Base-by-base conservation (phyloP, 1,140 invertebrate genomes). In the Leptinotarsa lineolata region DNA sequence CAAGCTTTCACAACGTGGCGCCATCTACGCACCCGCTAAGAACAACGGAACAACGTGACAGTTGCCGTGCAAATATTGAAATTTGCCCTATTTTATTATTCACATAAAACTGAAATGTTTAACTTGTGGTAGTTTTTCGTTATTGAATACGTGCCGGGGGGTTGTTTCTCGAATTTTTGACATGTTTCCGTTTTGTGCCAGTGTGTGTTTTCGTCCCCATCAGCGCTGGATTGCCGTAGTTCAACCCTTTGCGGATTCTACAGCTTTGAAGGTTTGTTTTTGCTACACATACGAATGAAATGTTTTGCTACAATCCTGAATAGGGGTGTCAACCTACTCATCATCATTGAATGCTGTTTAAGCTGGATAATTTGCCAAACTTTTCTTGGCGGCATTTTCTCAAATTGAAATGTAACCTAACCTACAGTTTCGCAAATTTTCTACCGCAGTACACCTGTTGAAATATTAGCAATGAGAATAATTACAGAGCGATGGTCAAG, bases 191-290 rank as follows among this genome's bases (percentile, higher is more conserved):
- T 76, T 76, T 64, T 58, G 72, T 44, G 72, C 72, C 20, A 72
- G 75, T 70, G 66, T 76, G 72, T 76, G 75, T 65, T 76, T 76
- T 74, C 75, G 75, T 45, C 72, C 73, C 63, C 39, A 74, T 54
- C 68, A 74, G 54, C 70, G 58, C 46, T 76, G 75, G 75, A 66
- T 67, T 24, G 64, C 65, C 22, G 46, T 76, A 39, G 60, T 69
- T 44, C 75, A 73, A 70, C 44, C 59, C 3, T 44, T 58, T 58
- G 70, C 64, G 15, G 48, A 61, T 5, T 11, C 44, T 58, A 15
- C 68, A 5, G 48, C n/a, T 48, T 58, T 72, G 45, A 72, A 76
- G 74, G 74, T 76, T 73, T 64, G 74, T 54, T 54, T n/a, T 16
- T 75, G 63, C 15, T 13, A 54, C 30, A 39, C 11, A 11, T 11